Conservation (phyloP, 2,113 vertebrate genomes). For the Todiramphus saurophagus region DNA sequence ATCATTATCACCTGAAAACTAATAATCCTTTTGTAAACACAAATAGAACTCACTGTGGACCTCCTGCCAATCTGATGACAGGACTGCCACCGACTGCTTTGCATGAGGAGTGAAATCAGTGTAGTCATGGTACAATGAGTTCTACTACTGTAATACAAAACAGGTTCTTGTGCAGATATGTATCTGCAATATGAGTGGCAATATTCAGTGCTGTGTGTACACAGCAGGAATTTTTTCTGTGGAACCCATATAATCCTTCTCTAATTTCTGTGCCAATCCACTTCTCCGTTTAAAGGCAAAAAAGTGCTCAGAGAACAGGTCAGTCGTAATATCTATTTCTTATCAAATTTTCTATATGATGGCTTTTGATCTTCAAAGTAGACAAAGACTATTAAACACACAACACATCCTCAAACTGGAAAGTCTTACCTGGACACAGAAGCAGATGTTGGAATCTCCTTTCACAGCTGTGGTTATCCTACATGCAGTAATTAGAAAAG, state of each 20-base stretch:
- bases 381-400: not conserved
- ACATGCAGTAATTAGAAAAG: not conserved
- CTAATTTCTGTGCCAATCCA: not conserved
- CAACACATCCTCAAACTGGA: not conserved
- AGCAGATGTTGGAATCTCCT: not conserved
- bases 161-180: not conserved
- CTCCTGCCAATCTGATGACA: not conserved
- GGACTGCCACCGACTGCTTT: not conserved
- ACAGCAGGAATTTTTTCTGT: not conserved
- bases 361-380: not conserved
- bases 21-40: not conserved
- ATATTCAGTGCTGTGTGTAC: not conserved
- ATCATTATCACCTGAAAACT: not conserved
- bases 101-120: not conserved
- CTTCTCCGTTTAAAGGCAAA: not conserved
- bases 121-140: not conserved
- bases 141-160: not conserved
- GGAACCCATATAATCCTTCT: not conserved
- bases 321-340: not conserved
- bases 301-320: not conserved
- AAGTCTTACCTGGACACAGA: not conserved
- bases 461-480: not conserved
- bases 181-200: not conserved
- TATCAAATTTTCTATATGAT: not conserved
- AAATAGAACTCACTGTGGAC: not conserved